Evolutionary conservation across 1,140 invertebrate genomes (phyloP).

Genomic region (Zaprionus africanus): DNA sequence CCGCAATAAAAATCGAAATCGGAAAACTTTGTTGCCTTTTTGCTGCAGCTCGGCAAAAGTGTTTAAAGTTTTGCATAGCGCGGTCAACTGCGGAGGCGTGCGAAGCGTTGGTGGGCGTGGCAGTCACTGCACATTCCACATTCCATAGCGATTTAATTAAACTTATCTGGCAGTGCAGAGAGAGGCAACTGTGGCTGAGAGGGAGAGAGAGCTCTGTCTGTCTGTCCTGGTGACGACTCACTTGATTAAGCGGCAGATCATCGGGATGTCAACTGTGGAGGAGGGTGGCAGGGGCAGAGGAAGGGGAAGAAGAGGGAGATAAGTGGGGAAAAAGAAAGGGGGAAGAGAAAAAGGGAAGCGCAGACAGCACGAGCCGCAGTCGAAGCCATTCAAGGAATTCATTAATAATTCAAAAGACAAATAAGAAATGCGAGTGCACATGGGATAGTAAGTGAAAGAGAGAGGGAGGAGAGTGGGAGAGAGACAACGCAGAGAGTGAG

Average conservation of each 20-base stretch:
- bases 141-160: slow-evolving; percentile 69
- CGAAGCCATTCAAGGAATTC: slow-evolving; percentile 52
- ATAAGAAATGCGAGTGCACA: slow-evolving; percentile 51
- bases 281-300: background rate
- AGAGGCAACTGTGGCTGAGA: background rate
- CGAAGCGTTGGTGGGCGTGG: background rate
- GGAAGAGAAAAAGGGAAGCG: background rate
- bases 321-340: background rate
- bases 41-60: slow-evolving; percentile 34
- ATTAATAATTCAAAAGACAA: slow-evolving; percentile 71
- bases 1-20: slow-evolving; percentile 78
- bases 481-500: background rate
- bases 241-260: slow-evolving; percentile 69
- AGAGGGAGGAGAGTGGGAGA: background rate
- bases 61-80: slow-evolving; percentile 55
- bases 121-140: slow-evolving; percentile 46
- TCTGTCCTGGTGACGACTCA: slow-evolving; percentile 23
- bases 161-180: slow-evolving; percentile 55
- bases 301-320: background rate
- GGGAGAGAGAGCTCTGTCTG: no score
- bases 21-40: slow-evolving; percentile 64
- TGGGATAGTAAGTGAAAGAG: background rate
- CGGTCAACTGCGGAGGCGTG: slow-evolving; percentile 3
- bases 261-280: slow-evolving; percentile 23
- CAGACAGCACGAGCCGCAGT: slow-evolving; percentile 3